A percentile compares a stretch with the other conserved stretches of the same genome.
Conservation (phyloP, 2,113 vertebrate genomes). For the Rhombomys opimus region DNA sequence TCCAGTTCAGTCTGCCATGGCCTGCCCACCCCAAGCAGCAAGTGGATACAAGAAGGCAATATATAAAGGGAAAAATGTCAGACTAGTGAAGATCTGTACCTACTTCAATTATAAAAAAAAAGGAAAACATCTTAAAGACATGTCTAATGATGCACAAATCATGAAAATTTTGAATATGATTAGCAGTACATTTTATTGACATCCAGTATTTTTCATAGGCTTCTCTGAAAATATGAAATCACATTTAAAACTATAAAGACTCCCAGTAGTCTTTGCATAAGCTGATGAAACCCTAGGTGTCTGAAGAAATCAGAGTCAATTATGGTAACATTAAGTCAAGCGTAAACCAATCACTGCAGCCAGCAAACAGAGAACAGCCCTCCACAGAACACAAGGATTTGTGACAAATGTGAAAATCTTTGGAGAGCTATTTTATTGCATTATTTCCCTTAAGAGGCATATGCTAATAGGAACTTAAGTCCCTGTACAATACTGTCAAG, state of each 20-base stretch:
- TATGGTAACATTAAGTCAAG: neutral
- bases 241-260: neutral
- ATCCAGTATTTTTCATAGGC: neutral
- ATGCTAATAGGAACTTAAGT: neutral
- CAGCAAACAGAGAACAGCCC: neutral
- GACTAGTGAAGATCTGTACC: too few species aligned
- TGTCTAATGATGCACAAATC: neutral
- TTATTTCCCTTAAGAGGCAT: neutral
- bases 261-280: neutral
- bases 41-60: too few species aligned
- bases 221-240: slow-evolving; percentile 12
- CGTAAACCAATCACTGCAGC: neutral
- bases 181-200: neutral
- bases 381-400: neutral
- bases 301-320: neutral
- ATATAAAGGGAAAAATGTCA: too few species aligned
- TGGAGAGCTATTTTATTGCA: neutral
- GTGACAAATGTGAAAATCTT: neutral
- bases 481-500: neutral
- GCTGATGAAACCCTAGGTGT: neutral
- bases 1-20: too few species aligned
- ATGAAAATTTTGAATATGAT: neutral
- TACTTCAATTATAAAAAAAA: neutral
- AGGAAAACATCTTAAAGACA: neutral
- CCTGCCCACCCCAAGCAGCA: too few species aligned